Conservation (phyloP, 2,888 invertebrate species). For the Callinectes sapidus region DNA sequence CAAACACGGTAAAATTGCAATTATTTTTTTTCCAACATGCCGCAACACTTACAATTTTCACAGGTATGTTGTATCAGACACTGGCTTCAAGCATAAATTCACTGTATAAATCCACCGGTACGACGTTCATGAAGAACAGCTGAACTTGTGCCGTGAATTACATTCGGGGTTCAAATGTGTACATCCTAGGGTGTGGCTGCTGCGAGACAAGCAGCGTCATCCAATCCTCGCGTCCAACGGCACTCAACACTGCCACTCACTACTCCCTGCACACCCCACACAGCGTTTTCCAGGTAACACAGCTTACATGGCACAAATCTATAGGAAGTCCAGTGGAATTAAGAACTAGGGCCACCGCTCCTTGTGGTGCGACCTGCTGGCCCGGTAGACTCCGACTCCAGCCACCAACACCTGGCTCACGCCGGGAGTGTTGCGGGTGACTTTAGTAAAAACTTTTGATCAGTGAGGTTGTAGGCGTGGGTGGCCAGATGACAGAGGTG, state of each 20-base stretch:
- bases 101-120: neutral
- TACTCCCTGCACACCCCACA: slow-evolving; percentile 20
- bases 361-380: slow-evolving; percentile 39
- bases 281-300: neutral
- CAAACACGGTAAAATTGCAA: too few relatives aligned
- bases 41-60: slow-evolving; percentile 19
- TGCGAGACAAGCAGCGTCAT: neutral
- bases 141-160: neutral
- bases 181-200: slow-evolving; percentile 38
- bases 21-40: neutral
- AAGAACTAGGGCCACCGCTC: slow-evolving; percentile 9
- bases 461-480: neutral
- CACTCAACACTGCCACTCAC: slow-evolving; percentile 9
- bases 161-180: neutral
- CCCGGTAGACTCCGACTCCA: slow-evolving; percentile 21
- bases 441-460: neutral
- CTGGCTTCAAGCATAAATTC: neutral
- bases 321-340: neutral
- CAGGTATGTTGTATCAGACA: slow-evolving; percentile 25
- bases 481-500: slow-evolving; percentile 27
- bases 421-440: neutral
- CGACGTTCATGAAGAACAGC: neutral
- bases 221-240: neutral
- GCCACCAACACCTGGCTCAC: neutral
- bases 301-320: slow-evolving; percentile 33